These are phyloP conservation scores for Coleophora flavipennella DNA, from an alignment of 2,888 invertebrate genomes.

Conservation along the genomic window DNA sequence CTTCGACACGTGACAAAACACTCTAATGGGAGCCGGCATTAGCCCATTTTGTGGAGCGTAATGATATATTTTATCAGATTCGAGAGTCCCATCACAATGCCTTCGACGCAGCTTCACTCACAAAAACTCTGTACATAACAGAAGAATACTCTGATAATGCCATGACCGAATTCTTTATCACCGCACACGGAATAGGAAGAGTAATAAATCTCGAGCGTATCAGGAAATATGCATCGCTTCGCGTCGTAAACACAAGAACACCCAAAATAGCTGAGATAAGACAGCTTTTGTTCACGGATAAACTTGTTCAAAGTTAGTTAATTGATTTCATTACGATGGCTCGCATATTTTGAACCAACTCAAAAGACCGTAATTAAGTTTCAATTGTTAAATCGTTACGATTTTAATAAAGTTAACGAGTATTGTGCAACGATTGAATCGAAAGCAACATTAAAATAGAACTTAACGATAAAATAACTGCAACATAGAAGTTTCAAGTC, in stretches of 20 bases:
- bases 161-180: constrained; percentile 48
- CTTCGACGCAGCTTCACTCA: constrained; percentile 6
- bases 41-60: constrained; percentile 44
- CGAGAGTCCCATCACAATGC: constrained; percentile 33
- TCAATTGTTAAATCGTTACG: constrained; percentile 1
- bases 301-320: background rate
- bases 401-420: background rate
- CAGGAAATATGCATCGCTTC: constrained; percentile 19
- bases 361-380: background rate
- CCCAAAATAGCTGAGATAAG: constrained; percentile 12
- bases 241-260: constrained; percentile 16
- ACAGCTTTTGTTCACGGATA: constrained; percentile 7
- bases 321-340: background rate
- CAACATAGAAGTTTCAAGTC: constrained; percentile 1
- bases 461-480: background rate
- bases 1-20: constrained; percentile 59
- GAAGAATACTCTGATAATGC: constrained; percentile 29
- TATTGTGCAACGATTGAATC: background rate
- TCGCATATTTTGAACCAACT: background rate
- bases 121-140: constrained; percentile 10
- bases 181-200: constrained; percentile 30
- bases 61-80: constrained; percentile 44
- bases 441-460: background rate
- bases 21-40: constrained; percentile 57
- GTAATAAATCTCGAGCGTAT: constrained; percentile 47